Base-by-base conservation (phyloP, 1,140 invertebrate species). In the Meteorus sp. region DNA sequence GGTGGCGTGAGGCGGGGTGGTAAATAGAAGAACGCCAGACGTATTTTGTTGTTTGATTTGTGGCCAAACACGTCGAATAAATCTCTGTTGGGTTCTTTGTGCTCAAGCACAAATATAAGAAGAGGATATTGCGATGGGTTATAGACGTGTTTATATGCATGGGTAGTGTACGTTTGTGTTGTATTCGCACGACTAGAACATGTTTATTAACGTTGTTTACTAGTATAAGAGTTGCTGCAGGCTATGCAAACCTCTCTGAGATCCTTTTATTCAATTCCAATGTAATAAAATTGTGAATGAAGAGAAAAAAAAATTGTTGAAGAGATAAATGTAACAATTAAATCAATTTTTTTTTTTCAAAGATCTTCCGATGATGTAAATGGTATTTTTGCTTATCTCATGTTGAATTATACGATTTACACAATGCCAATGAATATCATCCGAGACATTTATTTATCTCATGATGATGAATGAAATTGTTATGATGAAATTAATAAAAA, bases 21-120 rank as follows among this genome's bases (percentile, higher is more conserved):
- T 7, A 35, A 29, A 7, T 15, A 27, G 41, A 33, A 37, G 43
- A 22, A 44, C 29, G 52, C 37, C 11, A 33, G 44, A 39, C 43
- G 55, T 56, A 55, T 39, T 56, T 55, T 44, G 56, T 58, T 61
- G 39, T 31, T 61, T 66, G 67, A 69, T 69, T 69, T 69, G 63
- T 65, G 56, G 45, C 56, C 55, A 29, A 47, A 45, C 25, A 37
- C 41, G 55, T 37, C 29, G 45, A 51, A 59, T 64, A 64, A 64
- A 64, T 64, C 59, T 64, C 20, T 29, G 15, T 9, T 29, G 19
- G 19, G 39, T n/a, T 44, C 37, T 47, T 33, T 35, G 19, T 31
- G 37, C 41, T n/a, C n/a, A n/a, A n/a, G 33, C 41, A 17, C 23
- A 43, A 20, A 25, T 33, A 31, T 15, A 19, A 29, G 37, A 25